A percentile compares a stretch with the other conserved stretches of the same genome.
Evolutionary conservation across 2,113 vertebrate genomes (phyloP).

Genomic region (Tor tambroides): DNA sequence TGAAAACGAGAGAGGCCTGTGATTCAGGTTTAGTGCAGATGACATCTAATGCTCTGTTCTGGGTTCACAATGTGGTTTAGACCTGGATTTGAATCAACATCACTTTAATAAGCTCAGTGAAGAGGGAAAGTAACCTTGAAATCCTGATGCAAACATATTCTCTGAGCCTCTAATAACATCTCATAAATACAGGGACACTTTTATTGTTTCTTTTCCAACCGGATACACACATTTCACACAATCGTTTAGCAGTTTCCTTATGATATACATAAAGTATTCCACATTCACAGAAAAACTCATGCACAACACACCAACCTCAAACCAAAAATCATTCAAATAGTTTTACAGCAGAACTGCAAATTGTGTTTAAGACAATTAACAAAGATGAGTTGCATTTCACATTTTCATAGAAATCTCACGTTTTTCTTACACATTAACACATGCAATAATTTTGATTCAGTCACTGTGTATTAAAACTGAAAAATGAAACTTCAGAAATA

Average conservation of each 20-base stretch:
- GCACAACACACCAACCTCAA: too few relatives aligned
- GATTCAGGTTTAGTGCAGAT: neutral
- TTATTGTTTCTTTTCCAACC: neutral
- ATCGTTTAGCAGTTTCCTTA: neutral
- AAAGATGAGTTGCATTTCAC: too few relatives aligned
- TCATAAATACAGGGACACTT: neutral
- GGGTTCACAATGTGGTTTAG: neutral
- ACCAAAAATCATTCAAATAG: too few relatives aligned
- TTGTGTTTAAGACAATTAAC: too few relatives aligned
- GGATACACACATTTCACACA: neutral
- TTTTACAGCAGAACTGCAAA: too few relatives aligned
- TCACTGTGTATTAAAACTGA: neutral
- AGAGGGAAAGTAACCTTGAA: neutral
- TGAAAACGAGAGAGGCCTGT: slow-evolving; percentile 63
- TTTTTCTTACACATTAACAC: neutral
- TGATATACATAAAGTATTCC: neutral
- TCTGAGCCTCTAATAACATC: neutral
- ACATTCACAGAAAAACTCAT: neutral
- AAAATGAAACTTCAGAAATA: neutral
- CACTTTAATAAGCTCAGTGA: too few relatives aligned
- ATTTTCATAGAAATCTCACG: too few relatives aligned
- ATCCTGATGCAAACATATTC: neutral
- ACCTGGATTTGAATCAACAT: neutral
- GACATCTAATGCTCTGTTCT: neutral
- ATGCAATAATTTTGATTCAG: neutral